Percentiles rank a stretch among this genome's conserved stretches.
These are phyloP conservation scores for Oophaga pumilio DNA, from an alignment of 2,113 vertebrate species.

Conservation along the genomic window DNA sequence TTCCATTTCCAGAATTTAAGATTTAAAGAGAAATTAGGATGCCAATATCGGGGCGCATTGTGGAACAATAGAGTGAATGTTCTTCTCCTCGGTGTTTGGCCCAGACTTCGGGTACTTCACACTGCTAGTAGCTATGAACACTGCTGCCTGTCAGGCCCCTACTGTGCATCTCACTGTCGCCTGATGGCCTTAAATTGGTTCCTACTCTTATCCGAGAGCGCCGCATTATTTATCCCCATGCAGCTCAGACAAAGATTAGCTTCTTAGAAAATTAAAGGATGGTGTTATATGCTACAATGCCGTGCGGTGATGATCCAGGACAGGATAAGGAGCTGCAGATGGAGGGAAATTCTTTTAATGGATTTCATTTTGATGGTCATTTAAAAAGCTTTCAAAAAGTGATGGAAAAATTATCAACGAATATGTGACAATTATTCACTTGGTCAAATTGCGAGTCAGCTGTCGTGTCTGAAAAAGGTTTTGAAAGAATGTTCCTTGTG, in stretches of 20 bases:
- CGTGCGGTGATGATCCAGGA: neutral
- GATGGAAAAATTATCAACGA: neutral
- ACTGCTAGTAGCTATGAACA: neutral
- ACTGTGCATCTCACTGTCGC: slow-evolving; percentile 44
- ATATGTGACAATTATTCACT: neutral
- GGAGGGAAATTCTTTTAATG: neutral
- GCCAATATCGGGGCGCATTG: neutral
- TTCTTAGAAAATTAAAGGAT: slow-evolving; percentile 31
- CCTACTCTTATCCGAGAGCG: neutral
- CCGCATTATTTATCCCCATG: slow-evolving; percentile 28
- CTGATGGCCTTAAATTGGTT: slow-evolving; percentile 26
- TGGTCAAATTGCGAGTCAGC: neutral
- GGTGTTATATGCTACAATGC: neutral
- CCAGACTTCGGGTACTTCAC: neutral
- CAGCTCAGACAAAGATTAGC: slow-evolving; percentile 43
- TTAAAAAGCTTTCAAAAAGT: neutral
- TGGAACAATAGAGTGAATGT: slow-evolving; percentile 21
- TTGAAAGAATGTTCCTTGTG: neutral
- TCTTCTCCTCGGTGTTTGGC: neutral
- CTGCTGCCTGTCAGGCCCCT: slow-evolving; percentile 11
- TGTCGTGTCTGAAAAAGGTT: neutral
- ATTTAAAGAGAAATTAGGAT: neutral
- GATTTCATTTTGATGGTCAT: neutral
- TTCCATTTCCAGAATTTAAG: slow-evolving; percentile 5
- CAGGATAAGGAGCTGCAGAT: neutral